Evolutionary conservation across 1,140 invertebrate genomes (phyloP).

Genomic region (Ephestia elutella): DNA sequence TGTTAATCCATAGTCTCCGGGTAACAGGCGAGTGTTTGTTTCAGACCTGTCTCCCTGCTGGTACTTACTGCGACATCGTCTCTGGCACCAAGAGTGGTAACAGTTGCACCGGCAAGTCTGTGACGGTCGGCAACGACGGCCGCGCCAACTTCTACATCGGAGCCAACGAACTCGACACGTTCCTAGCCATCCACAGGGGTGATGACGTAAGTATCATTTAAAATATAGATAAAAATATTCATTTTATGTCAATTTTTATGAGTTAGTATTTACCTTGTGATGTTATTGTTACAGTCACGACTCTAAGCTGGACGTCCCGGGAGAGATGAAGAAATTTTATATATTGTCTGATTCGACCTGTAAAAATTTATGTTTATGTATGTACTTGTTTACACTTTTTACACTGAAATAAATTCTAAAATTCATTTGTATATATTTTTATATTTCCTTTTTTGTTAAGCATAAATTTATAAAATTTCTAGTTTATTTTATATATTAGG

Average conservation of each 20-base stretch:
- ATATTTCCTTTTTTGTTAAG: too few relatives aligned
- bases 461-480: too few relatives aligned
- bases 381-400: too few relatives aligned
- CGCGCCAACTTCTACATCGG: conserved; percentile 78
- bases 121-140: conserved; percentile 80
- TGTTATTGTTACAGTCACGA: conserved; percentile 55
- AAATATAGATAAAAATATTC: too few relatives aligned
- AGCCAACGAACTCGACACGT: conserved; percentile 78
- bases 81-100: conserved; percentile 79
- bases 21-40: conserved; percentile 17
- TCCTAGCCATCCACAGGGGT: conserved; percentile 85
- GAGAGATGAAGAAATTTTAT: not conserved
- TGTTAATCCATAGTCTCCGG: too few relatives aligned
- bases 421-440: not conserved
- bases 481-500: too few relatives aligned
- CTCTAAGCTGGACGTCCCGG: conserved; percentile 21
- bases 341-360: not conserved
- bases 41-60: conserved; percentile 83
- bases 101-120: conserved; percentile 81
- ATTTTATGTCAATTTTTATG: too few relatives aligned
- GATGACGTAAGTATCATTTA: conserved; percentile 41
- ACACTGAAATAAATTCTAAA: not conserved
- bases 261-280: too few relatives aligned
- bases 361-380: too few relatives aligned
- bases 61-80: conserved; percentile 91